Evolutionary conservation across 2,888 invertebrate genomes (phyloP).

Genomic region (Microctonus brassicae): DNA sequence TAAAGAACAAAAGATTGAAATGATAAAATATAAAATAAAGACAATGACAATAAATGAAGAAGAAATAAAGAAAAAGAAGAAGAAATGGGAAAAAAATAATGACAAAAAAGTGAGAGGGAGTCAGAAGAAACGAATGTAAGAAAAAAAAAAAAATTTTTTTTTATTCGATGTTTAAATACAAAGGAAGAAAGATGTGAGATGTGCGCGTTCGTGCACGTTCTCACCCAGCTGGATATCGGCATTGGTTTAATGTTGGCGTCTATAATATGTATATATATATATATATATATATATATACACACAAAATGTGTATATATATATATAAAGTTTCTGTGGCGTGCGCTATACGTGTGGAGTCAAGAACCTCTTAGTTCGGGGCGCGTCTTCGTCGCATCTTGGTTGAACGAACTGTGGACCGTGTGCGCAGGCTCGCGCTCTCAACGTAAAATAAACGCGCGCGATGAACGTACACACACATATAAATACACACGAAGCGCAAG

Average conservation of each 20-base stretch:
- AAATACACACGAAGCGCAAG: neutral
- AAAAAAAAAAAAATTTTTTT: neutral
- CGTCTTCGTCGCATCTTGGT: conserved; percentile 53
- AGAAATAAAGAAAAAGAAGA: too few relatives aligned
- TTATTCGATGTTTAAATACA: neutral
- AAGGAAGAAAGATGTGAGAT: neutral
- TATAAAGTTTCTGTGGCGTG: conserved; percentile 4
- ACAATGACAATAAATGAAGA: too few relatives aligned
- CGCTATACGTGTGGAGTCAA: conserved; percentile 47
- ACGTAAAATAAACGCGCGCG: conserved; percentile 36
- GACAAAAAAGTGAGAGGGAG: too few relatives aligned
- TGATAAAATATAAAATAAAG: too few relatives aligned
- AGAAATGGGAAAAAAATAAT: too few relatives aligned
- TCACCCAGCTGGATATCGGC: conserved; percentile 1
- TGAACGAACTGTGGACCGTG: conserved; percentile 61
- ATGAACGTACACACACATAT: conserved; percentile 26
- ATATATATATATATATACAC: conserved; percentile 15
- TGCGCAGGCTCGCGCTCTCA: conserved; percentile 27
- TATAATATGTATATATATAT: too few relatives aligned
- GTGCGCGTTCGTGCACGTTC: neutral
- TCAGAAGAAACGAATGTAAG: neutral
- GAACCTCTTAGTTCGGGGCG: conserved; percentile 53
- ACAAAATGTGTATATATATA: neutral
- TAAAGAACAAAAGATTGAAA: too few relatives aligned
- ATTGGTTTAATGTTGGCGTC: conserved; percentile 5